Evolutionary conservation across 2,888 invertebrate species (phyloP).

Genomic region (Bugulina stolonifera): DNA sequence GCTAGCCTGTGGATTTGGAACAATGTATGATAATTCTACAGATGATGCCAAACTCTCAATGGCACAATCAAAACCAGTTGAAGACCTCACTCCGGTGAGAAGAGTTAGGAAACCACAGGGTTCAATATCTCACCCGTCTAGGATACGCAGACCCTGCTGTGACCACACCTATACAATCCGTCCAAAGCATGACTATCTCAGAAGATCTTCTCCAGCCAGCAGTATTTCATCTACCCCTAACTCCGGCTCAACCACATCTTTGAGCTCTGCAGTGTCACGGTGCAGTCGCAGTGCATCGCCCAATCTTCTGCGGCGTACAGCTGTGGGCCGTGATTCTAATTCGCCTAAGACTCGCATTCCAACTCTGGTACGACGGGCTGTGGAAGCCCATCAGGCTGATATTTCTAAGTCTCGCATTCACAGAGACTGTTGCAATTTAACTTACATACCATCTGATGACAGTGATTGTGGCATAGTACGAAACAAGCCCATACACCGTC

Average conservation of each 20-base stretch:
- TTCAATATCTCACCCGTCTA: not conserved
- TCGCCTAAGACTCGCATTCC: too few species aligned
- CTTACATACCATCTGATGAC: not conserved
- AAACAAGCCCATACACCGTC: too few species aligned
- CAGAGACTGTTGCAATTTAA: slow-evolving; percentile 6
- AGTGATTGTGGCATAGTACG: too few species aligned
- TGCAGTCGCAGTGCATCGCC: slow-evolving; percentile 1
- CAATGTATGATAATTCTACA: slow-evolving; percentile 9
- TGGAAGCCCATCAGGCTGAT: not conserved
- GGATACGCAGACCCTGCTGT: not conserved
- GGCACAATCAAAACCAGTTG: not conserved
- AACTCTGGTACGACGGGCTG: too few species aligned
- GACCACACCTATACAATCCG: slow-evolving; percentile 7
- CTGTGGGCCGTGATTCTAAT: too few species aligned
- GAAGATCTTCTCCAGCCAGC: slow-evolving; percentile 10
- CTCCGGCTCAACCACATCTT: not conserved
- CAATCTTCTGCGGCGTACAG: not conserved
- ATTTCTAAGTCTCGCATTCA: not conserved
- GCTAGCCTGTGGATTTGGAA: not conserved
- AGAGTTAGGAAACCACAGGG: not conserved
- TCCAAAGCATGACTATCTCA: not conserved
- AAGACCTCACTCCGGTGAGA: not conserved
- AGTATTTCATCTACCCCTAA: not conserved
- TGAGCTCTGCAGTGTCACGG: not conserved
- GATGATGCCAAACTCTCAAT: slow-evolving; percentile 15